Evolutionary conservation across 2,113 vertebrate species (phyloP).

Genomic region (Zapornia atra): DNA sequence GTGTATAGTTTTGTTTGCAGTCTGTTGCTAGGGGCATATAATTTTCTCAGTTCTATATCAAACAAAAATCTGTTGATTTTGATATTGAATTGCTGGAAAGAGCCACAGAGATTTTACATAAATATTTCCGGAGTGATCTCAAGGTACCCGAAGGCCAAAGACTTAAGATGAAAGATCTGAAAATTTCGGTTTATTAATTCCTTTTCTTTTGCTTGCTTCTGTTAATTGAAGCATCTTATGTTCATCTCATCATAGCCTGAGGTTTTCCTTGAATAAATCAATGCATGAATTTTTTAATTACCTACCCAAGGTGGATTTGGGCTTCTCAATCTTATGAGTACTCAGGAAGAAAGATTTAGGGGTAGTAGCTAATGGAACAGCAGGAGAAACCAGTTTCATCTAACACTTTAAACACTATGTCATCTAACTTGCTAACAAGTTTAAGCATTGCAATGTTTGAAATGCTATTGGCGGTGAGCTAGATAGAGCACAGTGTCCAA

Average conservation of each 20-base stretch:
- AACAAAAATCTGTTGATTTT: slow-evolving; percentile 34
- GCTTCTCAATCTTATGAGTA: neutral
- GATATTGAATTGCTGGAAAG: slow-evolving; percentile 30
- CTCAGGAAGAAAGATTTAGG: neutral
- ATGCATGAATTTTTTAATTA: neutral
- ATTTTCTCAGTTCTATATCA: slow-evolving; percentile 47
- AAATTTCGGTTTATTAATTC: slow-evolving; percentile 1
- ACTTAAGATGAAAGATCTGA: slow-evolving; percentile 42
- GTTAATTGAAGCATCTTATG: slow-evolving; percentile 29
- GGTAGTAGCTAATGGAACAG: neutral
- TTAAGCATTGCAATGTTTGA: neutral
- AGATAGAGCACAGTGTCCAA: neutral
- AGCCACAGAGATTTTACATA: slow-evolving; percentile 26
- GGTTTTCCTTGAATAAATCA: slow-evolving; percentile 42
- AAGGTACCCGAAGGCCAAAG: slow-evolving; percentile 46
- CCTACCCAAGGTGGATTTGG: neutral
- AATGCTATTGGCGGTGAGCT: neutral
- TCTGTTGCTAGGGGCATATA: neutral
- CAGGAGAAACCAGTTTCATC: neutral
- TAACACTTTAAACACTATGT: neutral
- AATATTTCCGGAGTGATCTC: slow-evolving; percentile 47
- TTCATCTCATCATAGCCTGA: slow-evolving; percentile 39
- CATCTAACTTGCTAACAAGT: slow-evolving; percentile 1
- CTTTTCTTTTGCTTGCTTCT: neutral
- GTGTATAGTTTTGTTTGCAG: neutral